phyloP scores from a whole-genome alignment of 2,797 vertebrate genomes.

The Nyctibius grandis region DNA sequence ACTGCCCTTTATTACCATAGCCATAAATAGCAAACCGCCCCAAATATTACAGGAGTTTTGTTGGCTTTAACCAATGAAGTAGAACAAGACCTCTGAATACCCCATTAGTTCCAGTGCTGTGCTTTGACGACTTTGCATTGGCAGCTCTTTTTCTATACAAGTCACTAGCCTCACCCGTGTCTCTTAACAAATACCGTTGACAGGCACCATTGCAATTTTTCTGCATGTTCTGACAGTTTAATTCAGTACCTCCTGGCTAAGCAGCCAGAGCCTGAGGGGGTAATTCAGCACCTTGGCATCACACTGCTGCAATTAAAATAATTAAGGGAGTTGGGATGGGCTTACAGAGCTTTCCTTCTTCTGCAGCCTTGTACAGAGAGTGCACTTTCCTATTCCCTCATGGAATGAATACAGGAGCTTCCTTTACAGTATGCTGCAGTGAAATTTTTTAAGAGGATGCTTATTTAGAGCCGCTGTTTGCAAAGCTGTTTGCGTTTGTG shows the following conservation, averaged over 20 bases:
- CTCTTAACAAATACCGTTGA: conserved; percentile 81
- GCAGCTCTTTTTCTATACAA: conserved; percentile 76
- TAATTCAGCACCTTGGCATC: conserved; percentile 86
- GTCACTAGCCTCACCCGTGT: conserved; percentile 75
- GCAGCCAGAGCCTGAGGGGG: conserved; percentile 80
- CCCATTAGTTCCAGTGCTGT: conserved; percentile 81
- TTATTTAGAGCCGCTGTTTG: conserved; percentile 5
- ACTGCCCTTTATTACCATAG: conserved; percentile 73
- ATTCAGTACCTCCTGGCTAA: conserved; percentile 83
- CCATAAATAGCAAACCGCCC: conserved; percentile 78
- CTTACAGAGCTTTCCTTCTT: conserved; percentile 68
- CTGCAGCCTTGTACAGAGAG: conserved; percentile 60
- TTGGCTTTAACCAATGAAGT: conserved; percentile 84
- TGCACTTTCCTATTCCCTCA: conserved; percentile 59
- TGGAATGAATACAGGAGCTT: conserved; percentile 48
- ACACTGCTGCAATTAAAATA: conserved; percentile 90
- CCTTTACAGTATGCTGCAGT: conserved; percentile 39
- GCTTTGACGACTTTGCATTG: conserved; percentile 77
- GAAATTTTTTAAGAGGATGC: conserved; percentile 40
- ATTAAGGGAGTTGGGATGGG: conserved; percentile 83
- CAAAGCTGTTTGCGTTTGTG: not conserved
- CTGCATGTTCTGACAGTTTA: conserved; percentile 84
- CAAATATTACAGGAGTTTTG: conserved; percentile 77
- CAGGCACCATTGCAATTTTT: conserved; percentile 78
- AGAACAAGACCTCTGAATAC: conserved; percentile 81